Evolutionary conservation across 2,888 invertebrate genomes (phyloP), one percentile per base, ranked within the genome.

Genomic region (Entomobrya proxima): DNA sequence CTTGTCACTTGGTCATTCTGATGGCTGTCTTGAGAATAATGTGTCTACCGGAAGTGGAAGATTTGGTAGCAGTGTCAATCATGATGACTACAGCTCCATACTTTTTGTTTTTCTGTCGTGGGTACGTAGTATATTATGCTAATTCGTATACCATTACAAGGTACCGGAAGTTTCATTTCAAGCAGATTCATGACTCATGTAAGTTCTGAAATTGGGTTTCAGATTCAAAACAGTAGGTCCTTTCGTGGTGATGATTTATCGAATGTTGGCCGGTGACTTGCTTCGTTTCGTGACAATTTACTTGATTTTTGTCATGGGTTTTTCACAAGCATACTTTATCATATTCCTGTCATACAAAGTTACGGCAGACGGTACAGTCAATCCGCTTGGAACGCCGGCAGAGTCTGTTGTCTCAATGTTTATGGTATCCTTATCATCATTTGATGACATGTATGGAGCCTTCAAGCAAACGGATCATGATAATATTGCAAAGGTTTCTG

Each of bases 241-340:
- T 0, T 99, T 99, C 94, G 99, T 99, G n/a, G 97, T 98, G 90
- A 99, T 99, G 98, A 98, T 99, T 90, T 99, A 99, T 92, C 95
- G 98, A 89, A 99, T 99, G 98, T 96, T 99, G 72, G 96, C 96
- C 94, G 98, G 98, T 81, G 99, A 99, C 92, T 93, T 99, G 37
- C 93, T 98, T 32, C 94, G 99, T 88, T 99, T 99, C 92, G 98
- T 98, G 87, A 96, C 96, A 69, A 99, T 99, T 91, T 99, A 99
- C 92, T 93, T 98, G 88, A 98, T 99, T 3, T 99, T 99, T 91
- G 97, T 99, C 5, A 95, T 98, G 95, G 97, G 97, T 85, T 99
- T 99, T 91, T 98, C 98, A 1, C 98, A 99, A 94, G 97, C 98
- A 0, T 98, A 96, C 91, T 98, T 97, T 92, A 95, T 98, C 67